Percentiles rank a stretch among this genome's conserved stretches.
These are phyloP conservation scores for Papilio elwesi DNA, from an alignment of 2,888 invertebrate genomes.

Conservation along the genomic window DNA sequence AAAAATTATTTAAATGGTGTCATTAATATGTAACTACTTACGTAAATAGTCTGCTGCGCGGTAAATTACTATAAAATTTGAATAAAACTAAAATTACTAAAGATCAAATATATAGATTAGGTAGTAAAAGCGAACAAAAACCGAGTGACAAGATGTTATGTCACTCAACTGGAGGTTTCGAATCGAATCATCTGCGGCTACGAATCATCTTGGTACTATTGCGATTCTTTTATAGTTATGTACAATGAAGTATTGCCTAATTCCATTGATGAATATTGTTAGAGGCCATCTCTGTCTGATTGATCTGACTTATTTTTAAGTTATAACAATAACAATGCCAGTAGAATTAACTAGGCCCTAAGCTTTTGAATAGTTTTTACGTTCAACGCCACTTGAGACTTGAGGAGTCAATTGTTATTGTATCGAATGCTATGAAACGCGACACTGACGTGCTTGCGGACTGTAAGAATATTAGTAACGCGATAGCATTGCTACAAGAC, in stretches of 20 bases:
- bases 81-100: neutral
- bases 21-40: conserved; percentile 8
- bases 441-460: conserved; percentile 20
- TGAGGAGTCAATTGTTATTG: neutral
- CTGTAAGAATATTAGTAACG: conserved; percentile 36
- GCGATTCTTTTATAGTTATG: too few species aligned
- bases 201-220: neutral
- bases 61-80: neutral
- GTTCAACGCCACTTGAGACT: neutral
- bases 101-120: neutral
- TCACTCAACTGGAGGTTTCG: neutral
- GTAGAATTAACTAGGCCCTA: too few species aligned
- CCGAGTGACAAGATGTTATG: neutral
- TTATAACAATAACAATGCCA: too few species aligned
- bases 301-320: too few species aligned
- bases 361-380: too few species aligned
- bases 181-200: neutral
- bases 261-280: neutral
- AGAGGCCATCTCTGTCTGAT: too few species aligned
- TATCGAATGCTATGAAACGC: conserved; percentile 17
- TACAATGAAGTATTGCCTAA: neutral
- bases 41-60: neutral
- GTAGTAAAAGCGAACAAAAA: neutral
- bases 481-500: conserved; percentile 34
- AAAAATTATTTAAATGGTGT: neutral